These are phyloP conservation scores for Nomada goodeniana DNA, from an alignment of 2,888 invertebrate species.

Conservation along the genomic window DNA sequence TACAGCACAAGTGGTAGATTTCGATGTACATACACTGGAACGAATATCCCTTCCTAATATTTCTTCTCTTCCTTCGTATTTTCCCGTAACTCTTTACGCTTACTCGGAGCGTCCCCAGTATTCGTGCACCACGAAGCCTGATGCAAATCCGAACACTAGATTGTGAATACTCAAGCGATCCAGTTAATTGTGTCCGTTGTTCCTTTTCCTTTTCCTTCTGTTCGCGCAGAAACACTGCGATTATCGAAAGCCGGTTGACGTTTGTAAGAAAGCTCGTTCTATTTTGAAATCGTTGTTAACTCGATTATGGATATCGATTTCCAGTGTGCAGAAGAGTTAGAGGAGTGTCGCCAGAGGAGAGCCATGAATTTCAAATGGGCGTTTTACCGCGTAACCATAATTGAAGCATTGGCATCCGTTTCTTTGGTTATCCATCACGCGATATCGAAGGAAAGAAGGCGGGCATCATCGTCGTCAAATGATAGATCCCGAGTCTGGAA, in stretches of 20 bases:
- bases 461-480: slow-evolving; percentile 43
- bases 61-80: neutral
- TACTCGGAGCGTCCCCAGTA: neutral
- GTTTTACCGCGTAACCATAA: slow-evolving; percentile 43
- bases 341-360: slow-evolving; percentile 20
- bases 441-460: slow-evolving; percentile 32
- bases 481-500: slow-evolving; percentile 25
- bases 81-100: neutral
- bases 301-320: slow-evolving; percentile 62
- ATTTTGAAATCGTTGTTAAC: slow-evolving; percentile 61
- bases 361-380: slow-evolving; percentile 65
- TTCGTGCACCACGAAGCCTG: slow-evolving; percentile 3
- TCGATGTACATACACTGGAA: neutral
- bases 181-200: slow-evolving; percentile 26
- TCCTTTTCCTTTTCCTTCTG: no score
- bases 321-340: neutral
- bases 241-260: slow-evolving; percentile 8
- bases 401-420: slow-evolving; percentile 59
- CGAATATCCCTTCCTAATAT: neutral
- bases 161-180: slow-evolving; percentile 51
- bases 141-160: slow-evolving; percentile 34
- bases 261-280: slow-evolving; percentile 27
- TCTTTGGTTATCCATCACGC: slow-evolving; percentile 58
- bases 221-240: slow-evolving; percentile 16
- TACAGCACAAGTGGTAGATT: no score